Evolutionary conservation across 2,888 invertebrate genomes (phyloP), one percentile per base, ranked within the genome.

Genomic region (Drosophila colorata): DNA sequence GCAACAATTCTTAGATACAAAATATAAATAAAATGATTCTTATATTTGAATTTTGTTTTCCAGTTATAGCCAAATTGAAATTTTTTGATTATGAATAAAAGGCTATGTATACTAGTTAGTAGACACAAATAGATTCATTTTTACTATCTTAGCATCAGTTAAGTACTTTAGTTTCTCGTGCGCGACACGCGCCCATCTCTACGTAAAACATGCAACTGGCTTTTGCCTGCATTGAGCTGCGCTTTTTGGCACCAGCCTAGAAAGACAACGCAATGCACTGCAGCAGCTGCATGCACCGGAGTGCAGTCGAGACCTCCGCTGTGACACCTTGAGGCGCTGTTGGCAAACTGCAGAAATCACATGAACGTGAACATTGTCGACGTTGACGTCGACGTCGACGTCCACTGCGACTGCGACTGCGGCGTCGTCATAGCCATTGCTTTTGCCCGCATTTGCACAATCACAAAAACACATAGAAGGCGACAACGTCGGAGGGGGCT

Each of bases 261-360:
- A 8, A 4, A 3, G 8, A 2, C 37, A 37, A 28, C 16, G 37
- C 28, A 16, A 28, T 51, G 52, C 58, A 44, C 20, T 55, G 61
- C 71, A 51, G 46, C 41, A 20, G 51, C 46, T 40, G 52, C 65
- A 40, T 44, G 67, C 59, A 52, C 11, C 38, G 43, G 43, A 47
- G 56, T 56, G 73, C 67, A 69, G 47, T 41, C 58, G 49, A 44
- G 44, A 48, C 48, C 74, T 44, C 73, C 56, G 63, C 73, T 51
- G 80, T 66, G 77, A 80, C 86, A 82, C 86, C 85, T 86, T 86
- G 55, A 86, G 85, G 85, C 86, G 78, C 61, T 80, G 56, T 69
- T 84, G 84, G 82, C 82, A 78, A 81, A 83, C 83, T 85, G 77
- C 69, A 80, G 80, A 77, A 85, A 84, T 83, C 80, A 72, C 77